Evolutionary conservation across 92 coral and sea anemone genomes (phyloP), one percentile per base, ranked within the genome.

Genomic region (Actinostola sp.): DNA sequence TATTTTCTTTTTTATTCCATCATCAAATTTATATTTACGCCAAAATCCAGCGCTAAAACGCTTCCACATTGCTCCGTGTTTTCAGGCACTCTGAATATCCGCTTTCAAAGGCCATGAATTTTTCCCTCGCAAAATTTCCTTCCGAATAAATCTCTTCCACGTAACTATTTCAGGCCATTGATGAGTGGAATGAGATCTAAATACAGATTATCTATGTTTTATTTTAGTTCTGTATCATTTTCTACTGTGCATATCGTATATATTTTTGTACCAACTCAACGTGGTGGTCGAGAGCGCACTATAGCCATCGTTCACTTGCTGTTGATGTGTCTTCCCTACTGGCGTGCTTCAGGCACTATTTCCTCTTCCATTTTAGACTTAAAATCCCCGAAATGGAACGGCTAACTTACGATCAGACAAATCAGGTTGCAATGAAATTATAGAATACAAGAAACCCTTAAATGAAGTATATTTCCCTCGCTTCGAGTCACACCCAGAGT

Each of bases 81-180:
- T 55, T 53, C n/a, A n/a, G 52, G 76, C 36, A 66, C 64, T 75
- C 54, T 25, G 48, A 48, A 75, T 63, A 75, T 75, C 81, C 81
- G 81, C 81, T 75, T 75, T 35, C 72, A 75, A 75, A 65, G 81
- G 73, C 52, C 73, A 75, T 32, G 12, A 42, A 1, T n/a, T 31
- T 32, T 51, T 50, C 12, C 28, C 34, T 28, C 27, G 50, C 45
- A 16, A 14, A 44, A 44, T 51, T 68, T n/a, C 51, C 26, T 28
- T 33, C 32, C 27, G 29, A 44, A 50, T 19, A 61, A 6, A 61
- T 61, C 66, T 34, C 31, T 25, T n/a, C n/a, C n/a, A n/a, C n/a
- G n/a, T n/a, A n/a, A 32, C 21, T 42, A 61, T 61, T 26, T 61
- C 25, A 61, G n/a, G 33, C 15, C 42, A n/a, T n/a, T n/a, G n/a